Base-by-base conservation (phyloP, 2,113 vertebrate species). In the Corvus cornix region DNA sequence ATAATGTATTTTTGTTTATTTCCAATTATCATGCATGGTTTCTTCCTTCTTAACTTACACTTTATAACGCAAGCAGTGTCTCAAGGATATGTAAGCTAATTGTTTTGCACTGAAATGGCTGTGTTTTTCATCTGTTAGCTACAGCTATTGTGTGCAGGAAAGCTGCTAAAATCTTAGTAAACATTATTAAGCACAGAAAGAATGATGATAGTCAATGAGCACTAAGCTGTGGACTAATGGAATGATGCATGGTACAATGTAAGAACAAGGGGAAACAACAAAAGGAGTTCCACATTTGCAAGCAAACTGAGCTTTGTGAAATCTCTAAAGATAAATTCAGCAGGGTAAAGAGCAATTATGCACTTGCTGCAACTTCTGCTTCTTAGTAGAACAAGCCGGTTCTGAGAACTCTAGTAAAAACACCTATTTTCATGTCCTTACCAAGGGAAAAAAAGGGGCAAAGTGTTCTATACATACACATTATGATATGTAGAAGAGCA, bases 131-230 rank as follows among this genome's bases (percentile, higher is more conserved):
- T 84, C 80, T 63, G 52, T 89, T 89, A 96, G 96, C 95, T 94
- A 77, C 93, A 84, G 72, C 95, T 95, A 92, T 35, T 43, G 27
- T 80, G 68, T 67, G 58, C 78, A 91, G 26, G 69, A 89, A 86
- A 44, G 84, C 82, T 74, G 63, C 52, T 76, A 89, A 97, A 97
- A 85, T 91, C 82, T 96, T 55, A 28, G 91, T 89, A 97, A 97
- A 97, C 87, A 93, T 75, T 91, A 91, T 95, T 96, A 97, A 94
- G 70, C 48, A 84, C 56, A 75, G 89, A 92, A 90, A 19, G 69
- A 94, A 87, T 70, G 80, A 96, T 87, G 91, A 87, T 30, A 80
- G 55, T 56, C 85, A 84, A 60, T 74, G 49, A 75, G 33, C 88
- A 63, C 58, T 95, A 93, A 96, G 94, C 89, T 89, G 39, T 55